Percentiles rank a stretch among this genome's conserved stretches.
phyloP scores from a whole-genome alignment of 1,140 invertebrate genomes.

The Pectinophora gossypiella region DNA sequence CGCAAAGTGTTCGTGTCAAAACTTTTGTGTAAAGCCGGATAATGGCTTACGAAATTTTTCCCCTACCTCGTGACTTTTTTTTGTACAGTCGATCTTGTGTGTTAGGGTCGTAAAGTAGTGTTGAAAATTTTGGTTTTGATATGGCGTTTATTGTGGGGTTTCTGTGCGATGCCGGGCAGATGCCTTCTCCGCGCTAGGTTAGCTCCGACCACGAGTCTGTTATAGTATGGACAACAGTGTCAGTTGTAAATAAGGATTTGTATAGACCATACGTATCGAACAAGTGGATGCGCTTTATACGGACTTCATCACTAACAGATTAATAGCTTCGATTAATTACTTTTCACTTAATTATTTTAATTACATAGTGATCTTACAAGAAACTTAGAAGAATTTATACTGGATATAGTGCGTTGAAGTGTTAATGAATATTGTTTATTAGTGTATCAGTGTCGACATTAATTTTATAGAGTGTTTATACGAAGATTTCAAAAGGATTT shows the following conservation, averaged over 20 bases:
- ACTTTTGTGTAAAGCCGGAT: constrained; percentile 65
- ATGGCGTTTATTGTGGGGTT: constrained; percentile 49
- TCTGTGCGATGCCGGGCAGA: constrained; percentile 49
- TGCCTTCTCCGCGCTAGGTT: constrained; percentile 59
- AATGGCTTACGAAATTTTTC: constrained; percentile 74
- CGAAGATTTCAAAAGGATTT: constrained; percentile 50
- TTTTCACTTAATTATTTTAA: constrained; percentile 22
- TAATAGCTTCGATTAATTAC: constrained; percentile 15
- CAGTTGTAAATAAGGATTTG: constrained; percentile 75
- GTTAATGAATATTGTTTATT: constrained; percentile 50
- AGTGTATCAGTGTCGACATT: constrained; percentile 47
- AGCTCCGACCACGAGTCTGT: constrained; percentile 48
- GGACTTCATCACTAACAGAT: constrained; percentile 20
- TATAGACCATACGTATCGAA: constrained; percentile 70
- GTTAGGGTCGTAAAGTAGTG: constrained; percentile 67
- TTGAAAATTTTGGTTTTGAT: constrained; percentile 54
- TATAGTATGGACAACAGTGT: constrained; percentile 66
- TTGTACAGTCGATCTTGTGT: constrained; percentile 66
- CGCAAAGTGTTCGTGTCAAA: constrained; percentile 72
- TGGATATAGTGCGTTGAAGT: constrained; percentile 40
- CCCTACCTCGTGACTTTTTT: constrained; percentile 68
- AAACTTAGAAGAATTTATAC: constrained; percentile 49
- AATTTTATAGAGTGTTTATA: constrained; percentile 38
- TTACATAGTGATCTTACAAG: constrained; percentile 51
- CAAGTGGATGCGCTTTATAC: constrained; percentile 44